Conservation (phyloP, 2,797 vertebrate genomes). For the Sebastes hubbsi region DNA sequence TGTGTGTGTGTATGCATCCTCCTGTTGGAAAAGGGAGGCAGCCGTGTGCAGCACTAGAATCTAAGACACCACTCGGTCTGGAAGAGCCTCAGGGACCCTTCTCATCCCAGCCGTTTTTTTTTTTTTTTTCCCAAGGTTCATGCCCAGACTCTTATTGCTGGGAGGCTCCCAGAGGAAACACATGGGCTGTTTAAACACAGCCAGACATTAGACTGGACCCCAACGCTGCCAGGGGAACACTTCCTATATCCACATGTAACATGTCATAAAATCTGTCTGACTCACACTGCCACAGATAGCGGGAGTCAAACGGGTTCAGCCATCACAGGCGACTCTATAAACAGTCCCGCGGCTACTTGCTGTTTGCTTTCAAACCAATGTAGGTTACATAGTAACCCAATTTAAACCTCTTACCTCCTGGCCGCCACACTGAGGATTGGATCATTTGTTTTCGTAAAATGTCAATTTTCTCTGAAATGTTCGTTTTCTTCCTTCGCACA, state of each 20-base stretch:
- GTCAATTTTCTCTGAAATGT: slow-evolving; percentile 27
- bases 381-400: slow-evolving; percentile 71
- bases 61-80: slow-evolving; percentile 84
- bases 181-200: slow-evolving; percentile 82
- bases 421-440: slow-evolving; percentile 3
- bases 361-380: slow-evolving; percentile 71
- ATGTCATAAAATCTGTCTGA: slow-evolving; percentile 81
- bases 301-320: slow-evolving; percentile 67
- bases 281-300: slow-evolving; percentile 70
- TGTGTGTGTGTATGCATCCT: slow-evolving; percentile 12
- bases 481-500: slow-evolving; percentile 7
- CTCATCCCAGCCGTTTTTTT: slow-evolving; percentile 68
- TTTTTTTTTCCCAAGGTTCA: slow-evolving; percentile 68
- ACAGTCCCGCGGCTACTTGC: slow-evolving; percentile 59
- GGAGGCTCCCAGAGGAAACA: slow-evolving; percentile 84
- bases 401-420: slow-evolving; percentile 41
- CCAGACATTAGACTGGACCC: slow-evolving; percentile 80
- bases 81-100: slow-evolving; percentile 87
- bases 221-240: slow-evolving; percentile 79
- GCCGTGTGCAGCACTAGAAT: slow-evolving; percentile 59
- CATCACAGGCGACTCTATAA: slow-evolving; percentile 63
- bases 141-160: slow-evolving; percentile 82
- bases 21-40: slow-evolving; percentile 56
- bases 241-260: slow-evolving; percentile 84
- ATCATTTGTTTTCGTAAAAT: slow-evolving; percentile 47